These are phyloP conservation scores for Mystacornis crossleyi DNA, from an alignment of 2,113 vertebrate genomes.

Conservation along the genomic window DNA sequence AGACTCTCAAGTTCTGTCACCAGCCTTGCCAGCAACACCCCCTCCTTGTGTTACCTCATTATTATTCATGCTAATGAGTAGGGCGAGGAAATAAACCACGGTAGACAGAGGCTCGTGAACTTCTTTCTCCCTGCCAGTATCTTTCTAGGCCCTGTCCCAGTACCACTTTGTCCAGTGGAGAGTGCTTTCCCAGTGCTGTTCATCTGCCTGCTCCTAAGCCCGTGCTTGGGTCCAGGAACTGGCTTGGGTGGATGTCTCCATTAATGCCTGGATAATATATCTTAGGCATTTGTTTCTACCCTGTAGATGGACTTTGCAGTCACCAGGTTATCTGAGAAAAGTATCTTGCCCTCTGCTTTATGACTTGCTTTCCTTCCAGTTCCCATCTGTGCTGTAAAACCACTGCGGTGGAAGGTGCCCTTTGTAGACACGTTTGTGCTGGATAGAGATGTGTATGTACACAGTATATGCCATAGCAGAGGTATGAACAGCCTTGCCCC, in stretches of 20 bases:
- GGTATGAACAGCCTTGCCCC: background rate
- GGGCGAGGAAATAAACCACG: background rate
- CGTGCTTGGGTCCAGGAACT: background rate
- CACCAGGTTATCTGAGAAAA: background rate
- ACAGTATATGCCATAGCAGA: background rate
- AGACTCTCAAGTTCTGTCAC: background rate
- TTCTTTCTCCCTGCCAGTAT: background rate
- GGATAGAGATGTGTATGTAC: background rate
- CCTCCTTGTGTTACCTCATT: background rate
- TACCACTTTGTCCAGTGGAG: background rate
- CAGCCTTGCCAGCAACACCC: background rate
- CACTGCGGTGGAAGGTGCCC: background rate
- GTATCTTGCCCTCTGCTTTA: background rate
- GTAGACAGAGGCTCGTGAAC: background rate
- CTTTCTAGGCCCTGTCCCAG: background rate
- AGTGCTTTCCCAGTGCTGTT: background rate
- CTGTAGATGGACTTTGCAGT: background rate
- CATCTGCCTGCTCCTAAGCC: background rate
- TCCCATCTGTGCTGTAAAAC: background rate
- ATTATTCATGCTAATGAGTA: conserved; percentile 9
- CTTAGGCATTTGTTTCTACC: background rate
- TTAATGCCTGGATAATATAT: background rate
- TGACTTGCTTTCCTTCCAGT: background rate
- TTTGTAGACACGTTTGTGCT: background rate
- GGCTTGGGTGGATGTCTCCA: background rate